Conservation (phyloP, 2,113 vertebrate species). For the Pachypanchax playfairii region DNA sequence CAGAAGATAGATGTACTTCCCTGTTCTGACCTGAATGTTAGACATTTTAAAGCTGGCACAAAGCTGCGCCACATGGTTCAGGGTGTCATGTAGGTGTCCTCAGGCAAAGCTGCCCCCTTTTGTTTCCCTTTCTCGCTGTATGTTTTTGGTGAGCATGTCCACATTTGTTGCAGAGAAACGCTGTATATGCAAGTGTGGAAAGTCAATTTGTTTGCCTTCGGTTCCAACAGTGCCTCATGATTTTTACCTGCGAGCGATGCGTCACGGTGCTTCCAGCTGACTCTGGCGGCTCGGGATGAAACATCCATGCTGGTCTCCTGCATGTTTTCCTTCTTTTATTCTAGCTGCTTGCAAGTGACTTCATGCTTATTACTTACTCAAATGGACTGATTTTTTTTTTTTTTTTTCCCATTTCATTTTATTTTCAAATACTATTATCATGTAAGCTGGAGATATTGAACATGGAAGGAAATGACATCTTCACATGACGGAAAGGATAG, state of each 20-base stretch:
- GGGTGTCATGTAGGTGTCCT: conserved; percentile 69
- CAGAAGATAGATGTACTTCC: conserved; percentile 75
- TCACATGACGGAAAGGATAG: neutral
- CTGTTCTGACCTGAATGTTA: conserved; percentile 76
- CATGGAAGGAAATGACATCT: neutral
- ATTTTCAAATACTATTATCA: conserved; percentile 32
- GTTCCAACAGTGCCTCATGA: conserved; percentile 75
- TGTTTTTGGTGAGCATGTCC: conserved; percentile 38
- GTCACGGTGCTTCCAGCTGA: conserved; percentile 75
- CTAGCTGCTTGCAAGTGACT: conserved; percentile 72
- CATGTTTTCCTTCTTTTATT: conserved; percentile 68
- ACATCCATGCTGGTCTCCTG: conserved; percentile 67
- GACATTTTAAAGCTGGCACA: conserved; percentile 71
- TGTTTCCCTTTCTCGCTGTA: conserved; percentile 36
- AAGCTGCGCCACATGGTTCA: conserved; percentile 67
- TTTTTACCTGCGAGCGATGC: conserved; percentile 76
- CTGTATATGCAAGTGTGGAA: conserved; percentile 68
- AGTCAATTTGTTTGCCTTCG: conserved; percentile 76
- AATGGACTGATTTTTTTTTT: conserved; percentile 44
- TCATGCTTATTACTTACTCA: conserved; percentile 66
- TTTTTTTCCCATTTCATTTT: conserved; percentile 45
- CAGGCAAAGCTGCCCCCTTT: conserved; percentile 44
- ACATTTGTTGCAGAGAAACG: conserved; percentile 53
- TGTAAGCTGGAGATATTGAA: conserved; percentile 22
- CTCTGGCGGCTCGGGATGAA: conserved; percentile 67